Base-by-base conservation (phyloP, 1,140 invertebrate genomes). In the Temnothorax longispinosus region DNA sequence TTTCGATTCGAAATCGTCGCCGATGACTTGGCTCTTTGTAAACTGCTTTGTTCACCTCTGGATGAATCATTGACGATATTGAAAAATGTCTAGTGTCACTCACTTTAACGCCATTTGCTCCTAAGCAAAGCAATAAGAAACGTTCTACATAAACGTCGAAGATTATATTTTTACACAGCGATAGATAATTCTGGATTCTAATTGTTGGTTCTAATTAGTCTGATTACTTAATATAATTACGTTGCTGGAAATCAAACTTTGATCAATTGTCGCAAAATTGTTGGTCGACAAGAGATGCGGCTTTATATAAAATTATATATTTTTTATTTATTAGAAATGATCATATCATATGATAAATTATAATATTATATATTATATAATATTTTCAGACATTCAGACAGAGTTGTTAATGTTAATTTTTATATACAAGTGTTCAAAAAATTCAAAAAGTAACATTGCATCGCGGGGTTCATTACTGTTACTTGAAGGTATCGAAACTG, bases 11-110 rank as follows among this genome's bases (percentile, higher is more conserved):
- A 56, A 0, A 6, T 82, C 3, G 35, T 15, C 32, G 32, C 21
- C 54, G 5, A 52, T 52, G 21, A 41, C 13, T 58, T 71, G 65
- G 11, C 38, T 62, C n/a, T 86, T 65, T 74, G 10, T 35, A 58
- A 35, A 5, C 11, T 11, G 27, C 6, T 44, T 72, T 77, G 50
- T 80, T 60, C 11, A 32, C 7, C 54, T 10, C 35, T 56, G n/a
- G 11, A 18, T 54, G 27, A 56, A 65, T 35, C 13, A 50, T 77
- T 27, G 0, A 52, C 50, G 0, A 52, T 11, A 13, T 65, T 62
- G 1, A 38, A 85, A 47, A 15, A 60, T 21, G 13, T 62, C 11
- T 35, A 21, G n/a, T n/a, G 0, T 65, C 1, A 38, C 52, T 77
- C 44, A 27, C 27, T 27, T 27, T 13, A 35, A 41, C 54, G 38